phyloP scores from a whole-genome alignment of 1,140 invertebrate genomes.

The Drosophila sp. region DNA sequence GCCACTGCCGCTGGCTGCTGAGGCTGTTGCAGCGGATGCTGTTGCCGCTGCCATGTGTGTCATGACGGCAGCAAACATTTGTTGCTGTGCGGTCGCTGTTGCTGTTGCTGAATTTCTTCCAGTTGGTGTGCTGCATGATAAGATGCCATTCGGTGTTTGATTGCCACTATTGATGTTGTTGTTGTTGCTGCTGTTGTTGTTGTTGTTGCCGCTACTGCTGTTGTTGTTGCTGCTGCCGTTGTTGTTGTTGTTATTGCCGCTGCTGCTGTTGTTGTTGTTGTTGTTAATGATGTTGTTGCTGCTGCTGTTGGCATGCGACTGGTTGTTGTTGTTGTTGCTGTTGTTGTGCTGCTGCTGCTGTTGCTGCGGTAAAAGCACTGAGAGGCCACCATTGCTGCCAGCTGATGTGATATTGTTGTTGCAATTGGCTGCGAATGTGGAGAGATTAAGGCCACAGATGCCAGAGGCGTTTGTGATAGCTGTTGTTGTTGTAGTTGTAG shows the following conservation, averaged over 20 bases:
- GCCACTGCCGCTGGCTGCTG: slow-evolving; percentile 39
- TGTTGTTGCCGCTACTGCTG: slow-evolving; percentile 37
- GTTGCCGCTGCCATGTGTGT: slow-evolving; percentile 72
- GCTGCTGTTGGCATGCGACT: background rate
- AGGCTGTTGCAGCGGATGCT: slow-evolving; percentile 21
- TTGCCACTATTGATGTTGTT: slow-evolving; percentile 45
- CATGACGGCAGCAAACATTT: slow-evolving; percentile 76
- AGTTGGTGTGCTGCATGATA: slow-evolving; percentile 61
- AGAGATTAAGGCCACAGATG: slow-evolving; percentile 81
- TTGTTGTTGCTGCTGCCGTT: slow-evolving; percentile 22
- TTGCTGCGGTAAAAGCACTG: slow-evolving; percentile 29
- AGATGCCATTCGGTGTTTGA: slow-evolving; percentile 51
- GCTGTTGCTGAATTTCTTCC: slow-evolving; percentile 37
- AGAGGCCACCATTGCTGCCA: slow-evolving; percentile 45
- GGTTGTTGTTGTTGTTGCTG: slow-evolving; percentile 13
- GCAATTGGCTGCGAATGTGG: slow-evolving; percentile 75
- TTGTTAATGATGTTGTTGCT: slow-evolving; percentile 8
- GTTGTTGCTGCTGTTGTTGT: slow-evolving; percentile 35
- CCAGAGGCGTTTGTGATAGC: slow-evolving; percentile 74
- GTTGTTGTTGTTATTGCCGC: slow-evolving; percentile 32
- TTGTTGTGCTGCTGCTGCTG: slow-evolving; percentile 9
- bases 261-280: slow-evolving; percentile 31
- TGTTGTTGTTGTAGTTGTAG: slow-evolving; percentile 47
- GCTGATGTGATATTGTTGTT: slow-evolving; percentile 33
- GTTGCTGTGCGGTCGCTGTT: slow-evolving; percentile 59